phyloP scores from a whole-genome alignment of 2,113 vertebrate genomes.

The Anguilla japonica region DNA sequence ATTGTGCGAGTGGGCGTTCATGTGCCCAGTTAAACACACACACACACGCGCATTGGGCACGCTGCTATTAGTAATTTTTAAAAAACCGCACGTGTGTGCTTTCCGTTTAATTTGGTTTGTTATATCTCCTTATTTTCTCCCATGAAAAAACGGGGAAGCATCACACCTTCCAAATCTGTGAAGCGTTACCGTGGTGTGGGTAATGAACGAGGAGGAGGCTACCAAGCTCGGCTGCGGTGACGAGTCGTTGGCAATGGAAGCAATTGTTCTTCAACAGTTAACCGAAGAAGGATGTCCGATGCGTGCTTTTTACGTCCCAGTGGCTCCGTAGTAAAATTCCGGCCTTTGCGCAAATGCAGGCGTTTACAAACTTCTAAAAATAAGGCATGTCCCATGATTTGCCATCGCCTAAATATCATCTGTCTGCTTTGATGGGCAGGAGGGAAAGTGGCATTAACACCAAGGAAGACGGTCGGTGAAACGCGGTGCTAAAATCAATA shows the following conservation, averaged over 20 bases:
- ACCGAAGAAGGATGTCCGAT: conserved; percentile 55
- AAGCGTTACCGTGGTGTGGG: conserved; percentile 51
- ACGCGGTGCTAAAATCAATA: conserved; percentile 71
- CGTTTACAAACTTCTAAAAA: conserved; percentile 36
- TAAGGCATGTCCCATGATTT: conserved; percentile 39
- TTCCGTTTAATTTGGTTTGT: neutral
- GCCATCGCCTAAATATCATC: conserved; percentile 52
- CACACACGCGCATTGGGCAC: neutral
- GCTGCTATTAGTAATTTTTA: neutral
- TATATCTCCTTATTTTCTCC: neutral
- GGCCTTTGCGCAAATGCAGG: conserved; percentile 27
- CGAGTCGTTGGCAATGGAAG: conserved; percentile 60
- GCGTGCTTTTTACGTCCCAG: conserved; percentile 64
- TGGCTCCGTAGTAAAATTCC: conserved; percentile 50
- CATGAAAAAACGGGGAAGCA: neutral
- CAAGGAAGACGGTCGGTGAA: conserved; percentile 57
- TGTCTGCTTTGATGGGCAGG: conserved; percentile 48
- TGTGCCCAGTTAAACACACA: neutral
- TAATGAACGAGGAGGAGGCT: conserved; percentile 64
- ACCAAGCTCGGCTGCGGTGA: conserved; percentile 63
- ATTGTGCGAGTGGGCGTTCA: too few relatives aligned
- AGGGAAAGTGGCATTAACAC: conserved; percentile 54
- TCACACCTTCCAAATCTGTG: conserved; percentile 23
- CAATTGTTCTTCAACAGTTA: conserved; percentile 56
- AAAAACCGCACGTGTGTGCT: neutral